phyloP scores from a whole-genome alignment of 2,888 invertebrate species.

The Antitype chi region DNA sequence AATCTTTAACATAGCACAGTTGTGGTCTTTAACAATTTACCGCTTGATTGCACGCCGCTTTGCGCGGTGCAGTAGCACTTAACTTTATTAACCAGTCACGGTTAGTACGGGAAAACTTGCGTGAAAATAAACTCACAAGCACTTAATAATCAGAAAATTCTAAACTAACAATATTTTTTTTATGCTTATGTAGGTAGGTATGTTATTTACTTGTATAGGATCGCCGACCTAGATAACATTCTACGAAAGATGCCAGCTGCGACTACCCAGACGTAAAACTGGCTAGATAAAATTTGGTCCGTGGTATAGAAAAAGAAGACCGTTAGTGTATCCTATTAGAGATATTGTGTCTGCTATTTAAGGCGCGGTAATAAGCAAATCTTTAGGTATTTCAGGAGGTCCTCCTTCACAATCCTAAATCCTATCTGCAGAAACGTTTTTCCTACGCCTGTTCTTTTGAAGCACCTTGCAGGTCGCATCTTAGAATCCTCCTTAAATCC shows the following conservation, averaged over 20 bases:
- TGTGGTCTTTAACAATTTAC: constrained; percentile 17
- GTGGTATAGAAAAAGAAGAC: neutral
- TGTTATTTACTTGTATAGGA: neutral
- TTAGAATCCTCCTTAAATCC: no score
- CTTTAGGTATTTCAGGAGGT: no score
- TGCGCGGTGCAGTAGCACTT: constrained; percentile 29
- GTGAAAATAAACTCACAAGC: neutral
- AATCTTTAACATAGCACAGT: neutral
- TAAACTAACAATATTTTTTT: neutral
- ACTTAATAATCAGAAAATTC: neutral
- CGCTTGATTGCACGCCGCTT: constrained; percentile 30
- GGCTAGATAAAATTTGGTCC: no score
- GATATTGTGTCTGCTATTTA: no score
- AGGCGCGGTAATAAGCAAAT: no score
- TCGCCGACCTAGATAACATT: neutral
- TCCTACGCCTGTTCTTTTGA: no score
- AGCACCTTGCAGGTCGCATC: no score
- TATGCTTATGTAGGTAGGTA: neutral
- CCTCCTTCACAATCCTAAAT: no score
- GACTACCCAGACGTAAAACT: neutral
- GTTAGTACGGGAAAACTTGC: constrained; percentile 3
- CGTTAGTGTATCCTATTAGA: neutral
- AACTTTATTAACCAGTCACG: constrained; percentile 19
- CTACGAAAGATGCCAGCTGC: neutral
- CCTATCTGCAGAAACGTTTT: no score